Evolutionary conservation across 2,113 vertebrate genomes (phyloP), one percentile per base, ranked within the genome.

Genomic region (Corythoichthys haematopterus): DNA sequence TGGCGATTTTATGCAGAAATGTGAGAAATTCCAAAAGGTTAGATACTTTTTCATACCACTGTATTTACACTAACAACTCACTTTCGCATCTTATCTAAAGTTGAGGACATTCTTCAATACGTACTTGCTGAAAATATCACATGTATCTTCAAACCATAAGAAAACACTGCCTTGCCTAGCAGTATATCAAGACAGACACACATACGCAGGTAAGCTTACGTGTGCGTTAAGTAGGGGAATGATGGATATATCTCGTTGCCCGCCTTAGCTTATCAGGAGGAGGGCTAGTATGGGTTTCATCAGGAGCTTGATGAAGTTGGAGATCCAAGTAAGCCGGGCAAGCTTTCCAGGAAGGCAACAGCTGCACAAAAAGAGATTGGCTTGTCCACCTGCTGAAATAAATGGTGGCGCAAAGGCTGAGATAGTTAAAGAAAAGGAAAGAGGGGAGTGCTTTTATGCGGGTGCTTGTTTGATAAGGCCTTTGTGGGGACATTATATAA

Each of bases 311-410:
- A 89, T 87, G 81, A 77, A 78, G 85, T 66, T 68, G 70, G 65
- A 84, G 87, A 89, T 89, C 87, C 80, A 80, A 81, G 81, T 82
- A 71, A 87, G 82, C 79, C 77, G 59, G 78, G 79, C 76, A 73
- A 46, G 85, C 80, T 83, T 85, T 80, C 70, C 62, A 85, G 59
- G 77, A 72, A 51, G 53, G 72, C 80, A 71, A 85, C 84, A 86
- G 79, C 72, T 80, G 79, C 85, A 85, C 83, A 86, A 77, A 88
- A 83, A 81, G 81, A 88, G 87, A 90, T 88, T 90, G 85, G 87
- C 84, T 87, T 88, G 87, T 88, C 85, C 80, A 71, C 68, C 65
- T 59, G 2, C 69, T 72, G 75, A 83, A 89, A 88, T 83, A 85
- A 87, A 86, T 86, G 84, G 76, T 63, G 72, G 74, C 78, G 80